These are phyloP conservation scores for Loriculus beryllinus DNA, from an alignment of 2,797 vertebrate species.

Conservation along the genomic window DNA sequence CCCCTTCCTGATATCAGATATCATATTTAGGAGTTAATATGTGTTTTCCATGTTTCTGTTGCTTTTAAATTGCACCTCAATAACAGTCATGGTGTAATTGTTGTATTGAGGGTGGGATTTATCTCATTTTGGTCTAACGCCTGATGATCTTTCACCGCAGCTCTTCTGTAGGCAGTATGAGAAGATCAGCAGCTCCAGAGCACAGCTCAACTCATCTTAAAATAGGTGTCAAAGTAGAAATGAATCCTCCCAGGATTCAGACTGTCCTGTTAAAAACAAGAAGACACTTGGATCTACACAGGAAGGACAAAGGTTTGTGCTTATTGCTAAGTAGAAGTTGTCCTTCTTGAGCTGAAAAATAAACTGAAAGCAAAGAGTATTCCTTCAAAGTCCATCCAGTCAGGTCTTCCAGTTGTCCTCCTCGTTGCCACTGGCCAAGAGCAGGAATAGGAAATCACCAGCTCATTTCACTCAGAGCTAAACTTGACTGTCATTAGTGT, in stretches of 20 bases:
- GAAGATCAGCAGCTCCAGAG: background rate
- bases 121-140: background rate
- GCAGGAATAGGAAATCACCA: background rate
- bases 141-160: background rate
- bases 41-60: background rate
- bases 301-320: slow-evolving; percentile 22
- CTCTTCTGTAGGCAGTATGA: background rate
- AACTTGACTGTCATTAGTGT: background rate
- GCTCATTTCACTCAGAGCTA: background rate
- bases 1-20: background rate
- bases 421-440: background rate
- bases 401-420: background rate
- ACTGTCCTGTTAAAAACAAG: slow-evolving; percentile 8
- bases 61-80: background rate
- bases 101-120: background rate
- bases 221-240: slow-evolving; percentile 3
- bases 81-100: background rate
- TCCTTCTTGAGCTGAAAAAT: slow-evolving; percentile 36
- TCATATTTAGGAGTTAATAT: background rate
- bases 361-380: slow-evolving; percentile 3
- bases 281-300: background rate
- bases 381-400: background rate
- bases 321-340: slow-evolving; percentile 35
- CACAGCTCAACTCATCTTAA: background rate
- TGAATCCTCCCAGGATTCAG: background rate